Conservation (phyloP, 2,888 invertebrate genomes). For the Luperina nickerlii region DNA sequence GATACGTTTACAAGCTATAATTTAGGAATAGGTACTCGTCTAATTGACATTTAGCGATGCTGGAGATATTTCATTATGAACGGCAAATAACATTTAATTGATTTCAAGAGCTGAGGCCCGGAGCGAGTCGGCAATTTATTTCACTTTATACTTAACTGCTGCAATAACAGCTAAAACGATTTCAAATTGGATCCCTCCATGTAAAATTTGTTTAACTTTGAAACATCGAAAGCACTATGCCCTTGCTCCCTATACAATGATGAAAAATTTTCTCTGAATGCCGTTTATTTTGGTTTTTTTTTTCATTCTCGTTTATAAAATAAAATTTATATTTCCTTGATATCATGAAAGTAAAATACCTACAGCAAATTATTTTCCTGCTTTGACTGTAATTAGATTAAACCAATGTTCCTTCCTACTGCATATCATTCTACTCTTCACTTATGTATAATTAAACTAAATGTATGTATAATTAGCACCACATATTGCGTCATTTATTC, state of each 20-base stretch:
- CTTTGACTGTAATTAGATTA: neutral
- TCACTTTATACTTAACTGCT: conserved; percentile 72
- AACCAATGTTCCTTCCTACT: conserved; percentile 1
- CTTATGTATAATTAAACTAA: conserved; percentile 25
- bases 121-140: conserved; percentile 73
- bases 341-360: neutral
- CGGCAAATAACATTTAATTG: conserved; percentile 69
- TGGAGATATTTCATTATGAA: conserved; percentile 71
- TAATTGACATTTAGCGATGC: conserved; percentile 62
- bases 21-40: conserved; percentile 29
- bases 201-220: conserved; percentile 53
- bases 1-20: conserved; percentile 44
- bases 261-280: neutral
- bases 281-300: neutral
- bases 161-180: conserved; percentile 62
- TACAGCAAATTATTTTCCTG: neutral
- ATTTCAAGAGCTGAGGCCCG: conserved; percentile 69
- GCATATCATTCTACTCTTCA: neutral
- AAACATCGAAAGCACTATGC: conserved; percentile 54
- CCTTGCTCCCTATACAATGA: conserved; percentile 2
- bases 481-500: conserved; percentile 49
- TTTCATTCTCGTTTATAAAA: neutral
- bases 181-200: conserved; percentile 55
- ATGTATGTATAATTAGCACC: conserved; percentile 36
- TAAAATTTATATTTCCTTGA: neutral